phyloP scores from a whole-genome alignment of 2,888 invertebrate genomes.

The Limnephilus lunatus region DNA sequence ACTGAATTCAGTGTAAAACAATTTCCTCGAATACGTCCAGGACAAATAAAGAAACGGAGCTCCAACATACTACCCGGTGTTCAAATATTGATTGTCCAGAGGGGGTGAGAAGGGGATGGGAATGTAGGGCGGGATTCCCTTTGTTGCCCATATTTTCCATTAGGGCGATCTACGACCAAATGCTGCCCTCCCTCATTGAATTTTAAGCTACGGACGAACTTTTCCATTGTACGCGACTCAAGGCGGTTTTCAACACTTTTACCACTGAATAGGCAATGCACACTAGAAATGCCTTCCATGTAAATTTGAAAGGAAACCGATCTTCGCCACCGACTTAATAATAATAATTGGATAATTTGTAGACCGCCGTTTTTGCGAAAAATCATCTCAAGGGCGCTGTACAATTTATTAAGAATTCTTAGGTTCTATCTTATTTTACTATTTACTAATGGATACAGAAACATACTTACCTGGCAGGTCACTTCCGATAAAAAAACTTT shows the following conservation, averaged over 20 bases:
- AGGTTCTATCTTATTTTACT: too few species aligned
- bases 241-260: neutral
- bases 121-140: slow-evolving; percentile 7
- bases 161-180: slow-evolving; percentile 21
- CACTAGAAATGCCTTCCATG: too few species aligned
- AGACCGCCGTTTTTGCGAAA: too few species aligned
- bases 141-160: slow-evolving; percentile 26
- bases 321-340: too few species aligned
- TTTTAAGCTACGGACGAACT: slow-evolving; percentile 7
- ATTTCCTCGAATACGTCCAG: neutral
- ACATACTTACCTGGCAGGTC: too few species aligned
- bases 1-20: neutral
- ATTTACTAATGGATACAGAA: too few species aligned
- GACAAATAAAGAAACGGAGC: slow-evolving; percentile 13
- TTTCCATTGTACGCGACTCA: neutral
- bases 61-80: neutral
- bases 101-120: neutral
- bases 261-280: neutral
- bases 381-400: too few species aligned
- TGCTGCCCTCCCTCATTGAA: slow-evolving; percentile 11
- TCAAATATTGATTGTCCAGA: slow-evolving; percentile 32
- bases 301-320: too few species aligned
- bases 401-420: too few species aligned
- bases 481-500: too few species aligned
- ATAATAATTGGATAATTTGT: too few species aligned